A percentile compares a stretch with the other conserved stretches of the same genome.
phyloP scores from a whole-genome alignment of 2,888 invertebrate genomes.

The Hanleya hanleyi region DNA sequence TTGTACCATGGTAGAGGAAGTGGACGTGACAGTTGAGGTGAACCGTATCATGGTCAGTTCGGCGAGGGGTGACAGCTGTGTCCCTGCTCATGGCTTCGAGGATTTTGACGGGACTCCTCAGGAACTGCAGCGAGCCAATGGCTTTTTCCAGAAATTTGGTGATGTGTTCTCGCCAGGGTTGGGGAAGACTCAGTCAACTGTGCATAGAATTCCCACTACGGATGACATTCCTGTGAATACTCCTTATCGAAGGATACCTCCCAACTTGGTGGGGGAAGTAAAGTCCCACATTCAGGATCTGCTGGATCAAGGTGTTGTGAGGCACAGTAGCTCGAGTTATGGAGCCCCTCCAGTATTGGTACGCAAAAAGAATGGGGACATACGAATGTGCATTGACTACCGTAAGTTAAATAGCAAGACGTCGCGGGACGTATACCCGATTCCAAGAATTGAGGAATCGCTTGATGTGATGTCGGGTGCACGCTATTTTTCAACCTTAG shows the following conservation, averaged over 20 bases:
- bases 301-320: conserved; percentile 10
- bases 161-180: conserved; percentile 14
- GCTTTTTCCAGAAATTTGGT: background rate
- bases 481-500: conserved; percentile 25
- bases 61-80: background rate
- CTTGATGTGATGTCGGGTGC: conserved; percentile 31
- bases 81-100: no score
- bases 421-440: no score
- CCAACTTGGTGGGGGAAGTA: conserved; percentile 14
- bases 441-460: no score
- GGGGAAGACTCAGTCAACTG: background rate
- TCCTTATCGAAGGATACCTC: conserved; percentile 22
- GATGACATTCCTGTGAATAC: conserved; percentile 11
- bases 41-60: background rate
- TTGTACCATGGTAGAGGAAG: background rate
- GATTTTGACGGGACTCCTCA: no score
- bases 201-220: conserved; percentile 2
- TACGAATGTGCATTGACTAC: conserved; percentile 33
- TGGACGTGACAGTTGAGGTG: background rate
- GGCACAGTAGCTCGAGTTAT: conserved; percentile 17
- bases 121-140: no score
- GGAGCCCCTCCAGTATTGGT: conserved; percentile 40
- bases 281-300: conserved; percentile 20
- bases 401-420: conserved; percentile 34
- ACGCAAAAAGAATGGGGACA: conserved; percentile 33